Base-by-base conservation (phyloP, 2,888 invertebrate species). In the Macrosoma leucophasiata region DNA sequence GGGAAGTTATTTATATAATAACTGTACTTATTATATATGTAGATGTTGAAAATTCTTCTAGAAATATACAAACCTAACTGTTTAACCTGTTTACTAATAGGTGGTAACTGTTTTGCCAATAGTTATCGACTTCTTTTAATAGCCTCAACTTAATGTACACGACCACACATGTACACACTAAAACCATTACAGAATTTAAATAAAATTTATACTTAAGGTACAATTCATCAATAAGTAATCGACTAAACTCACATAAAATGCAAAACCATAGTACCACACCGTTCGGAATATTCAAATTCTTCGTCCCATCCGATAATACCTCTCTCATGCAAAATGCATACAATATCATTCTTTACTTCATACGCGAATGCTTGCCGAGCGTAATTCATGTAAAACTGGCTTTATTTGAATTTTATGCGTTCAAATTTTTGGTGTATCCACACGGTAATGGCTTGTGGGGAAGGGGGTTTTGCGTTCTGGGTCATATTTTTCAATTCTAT, bases 251-350 rank as follows among this genome's bases (percentile, higher is more conserved):
- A 15, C 24, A n/a, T 29, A n/a, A 19, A 13, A 24, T 48, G 52
- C 50, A 31, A 43, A 50, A 39, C 44, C 36, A 36, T 57, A 39
- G 64, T 68, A 63, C 29, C 32, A 33, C 36, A 38, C 39, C 50
- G 52, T 56, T 55, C 43, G 62, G 67, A 74, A 73, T 79, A 79
- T 82, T 78, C 77, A 78, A 81, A 81, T 81, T 73, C 74, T 71
- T 69, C 58, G 58, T 68, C 64, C 69, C 73, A 75, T 72, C 71
- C 75, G 77, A 81, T 82, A 78, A 81, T 78, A 72, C 67, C 62
- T 52, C 59, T 66, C 74, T 75, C 79, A 79, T 81, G 76, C 71
- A 81, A 81, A 81, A 79, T 82, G 78, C 81, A 82, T 77, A 76
- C 77, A 81, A 77, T 81, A 79, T 77, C 75, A 78, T 81, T 76